phyloP scores from a whole-genome alignment of 2,888 invertebrate species.

The Noctuana brunneofusca region DNA sequence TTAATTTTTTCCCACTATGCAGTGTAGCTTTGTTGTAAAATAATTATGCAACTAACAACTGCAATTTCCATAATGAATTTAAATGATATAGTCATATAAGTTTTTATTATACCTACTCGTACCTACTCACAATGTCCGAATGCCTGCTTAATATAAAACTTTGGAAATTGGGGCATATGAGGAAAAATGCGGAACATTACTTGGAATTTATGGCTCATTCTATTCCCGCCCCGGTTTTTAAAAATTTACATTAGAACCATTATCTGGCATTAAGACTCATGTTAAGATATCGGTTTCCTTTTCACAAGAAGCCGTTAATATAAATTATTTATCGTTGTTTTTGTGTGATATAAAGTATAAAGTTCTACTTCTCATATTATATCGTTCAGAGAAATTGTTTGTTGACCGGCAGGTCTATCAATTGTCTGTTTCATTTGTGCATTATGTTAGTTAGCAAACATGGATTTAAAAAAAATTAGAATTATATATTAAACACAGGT shows the following conservation, averaged over 20 bases:
- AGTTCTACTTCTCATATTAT: too few relatives aligned
- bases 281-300: neutral
- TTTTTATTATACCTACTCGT: constrained; percentile 8
- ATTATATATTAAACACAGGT: too few relatives aligned
- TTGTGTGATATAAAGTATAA: too few relatives aligned
- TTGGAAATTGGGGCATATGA: constrained; percentile 17
- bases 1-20: too few relatives aligned
- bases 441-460: too few relatives aligned
- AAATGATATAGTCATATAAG: constrained; percentile 6
- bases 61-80: constrained; percentile 6
- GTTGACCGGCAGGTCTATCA: too few relatives aligned
- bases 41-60: neutral
- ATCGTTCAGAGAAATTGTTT: too few relatives aligned
- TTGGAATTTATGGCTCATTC: constrained; percentile 19
- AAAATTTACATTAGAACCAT: constrained; percentile 9
- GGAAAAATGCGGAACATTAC: constrained; percentile 18
- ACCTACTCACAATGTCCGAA: constrained; percentile 9
- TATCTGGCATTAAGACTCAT: neutral
- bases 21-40: neutral
- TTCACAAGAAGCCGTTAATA: neutral
- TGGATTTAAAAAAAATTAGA: too few relatives aligned
- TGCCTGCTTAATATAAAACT: constrained; percentile 18
- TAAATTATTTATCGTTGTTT: too few relatives aligned
- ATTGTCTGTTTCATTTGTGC: too few relatives aligned
- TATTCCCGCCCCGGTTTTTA: neutral